Conservation (phyloP, 2,797 vertebrate species). For the Lepus oiostolus region DNA sequence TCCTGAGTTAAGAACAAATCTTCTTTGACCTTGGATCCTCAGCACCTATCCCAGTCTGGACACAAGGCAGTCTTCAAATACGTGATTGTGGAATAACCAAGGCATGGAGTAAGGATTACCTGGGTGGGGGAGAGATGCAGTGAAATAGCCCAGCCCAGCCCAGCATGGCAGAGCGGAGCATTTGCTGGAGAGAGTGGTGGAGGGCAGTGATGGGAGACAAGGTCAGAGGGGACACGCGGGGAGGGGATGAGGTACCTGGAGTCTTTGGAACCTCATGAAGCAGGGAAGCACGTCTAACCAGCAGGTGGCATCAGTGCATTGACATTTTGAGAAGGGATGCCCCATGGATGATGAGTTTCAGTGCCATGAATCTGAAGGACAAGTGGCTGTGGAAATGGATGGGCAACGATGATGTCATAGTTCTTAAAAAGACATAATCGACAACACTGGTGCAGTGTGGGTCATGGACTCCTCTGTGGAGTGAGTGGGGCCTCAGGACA, state of each 20-base stretch:
- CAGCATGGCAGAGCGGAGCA: neutral
- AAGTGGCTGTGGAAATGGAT: neutral
- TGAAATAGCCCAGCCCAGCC: neutral
- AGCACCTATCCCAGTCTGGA: too few species aligned
- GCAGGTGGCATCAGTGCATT: neutral
- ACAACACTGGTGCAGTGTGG: too few species aligned
- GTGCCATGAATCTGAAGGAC: neutral
- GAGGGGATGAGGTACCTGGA: neutral
- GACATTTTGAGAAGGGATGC: neutral
- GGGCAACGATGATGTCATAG: fast-evolving
- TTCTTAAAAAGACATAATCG: neutral
- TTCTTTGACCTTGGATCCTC: neutral
- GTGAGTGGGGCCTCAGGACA: neutral
- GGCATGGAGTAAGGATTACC: neutral
- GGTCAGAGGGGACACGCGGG: neutral
- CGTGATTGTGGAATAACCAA: neutral
- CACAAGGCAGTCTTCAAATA: neutral
- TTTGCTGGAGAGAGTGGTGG: neutral
- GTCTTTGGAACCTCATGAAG: neutral
- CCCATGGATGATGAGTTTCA: neutral
- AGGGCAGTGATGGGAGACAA: neutral
- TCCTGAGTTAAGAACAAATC: neutral
- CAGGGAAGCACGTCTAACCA: neutral
- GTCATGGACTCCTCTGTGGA: neutral
- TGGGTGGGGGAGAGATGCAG: neutral